These are phyloP conservation scores for Corythaixoides concolor DNA, from an alignment of 2,113 vertebrate species.

Conservation along the genomic window DNA sequence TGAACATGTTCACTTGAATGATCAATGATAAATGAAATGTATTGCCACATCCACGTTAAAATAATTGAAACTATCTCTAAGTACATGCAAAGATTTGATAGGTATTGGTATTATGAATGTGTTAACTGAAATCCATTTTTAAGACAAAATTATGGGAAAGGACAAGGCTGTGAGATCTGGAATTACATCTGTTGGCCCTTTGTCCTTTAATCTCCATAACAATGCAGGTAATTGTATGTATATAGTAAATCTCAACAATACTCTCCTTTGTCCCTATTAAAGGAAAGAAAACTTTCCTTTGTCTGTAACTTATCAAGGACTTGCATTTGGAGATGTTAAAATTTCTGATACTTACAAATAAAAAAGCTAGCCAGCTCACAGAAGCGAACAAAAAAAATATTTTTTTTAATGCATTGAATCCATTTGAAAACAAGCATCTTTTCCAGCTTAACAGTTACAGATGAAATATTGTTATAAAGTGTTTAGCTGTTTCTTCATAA, in stretches of 20 bases:
- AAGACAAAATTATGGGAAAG: neutral
- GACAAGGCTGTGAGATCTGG: neutral
- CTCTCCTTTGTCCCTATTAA: neutral
- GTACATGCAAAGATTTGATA: neutral
- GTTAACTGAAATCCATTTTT: slow-evolving; percentile 1
- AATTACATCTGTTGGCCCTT: slow-evolving; percentile 19
- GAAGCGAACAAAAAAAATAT: neutral
- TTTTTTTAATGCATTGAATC: neutral
- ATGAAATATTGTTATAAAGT: neutral
- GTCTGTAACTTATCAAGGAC: neutral
- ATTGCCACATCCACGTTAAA: neutral
- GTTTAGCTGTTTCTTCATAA: neutral
- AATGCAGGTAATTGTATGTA: slow-evolving; percentile 35
- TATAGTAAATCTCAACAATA: neutral
- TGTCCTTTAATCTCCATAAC: slow-evolving; percentile 30
- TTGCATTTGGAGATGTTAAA: neutral
- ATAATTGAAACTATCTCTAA: neutral
- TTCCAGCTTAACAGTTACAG: neutral
- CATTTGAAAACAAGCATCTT: neutral
- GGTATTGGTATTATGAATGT: neutral
- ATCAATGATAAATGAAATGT: neutral
- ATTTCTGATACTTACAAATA: neutral
- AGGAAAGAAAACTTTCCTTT: neutral
- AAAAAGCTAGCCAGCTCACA: neutral
- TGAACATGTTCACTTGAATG: neutral